These are phyloP conservation scores for Meloidogyne floridensis DNA, from an alignment of 1,140 invertebrate species.

Conservation along the genomic window DNA sequence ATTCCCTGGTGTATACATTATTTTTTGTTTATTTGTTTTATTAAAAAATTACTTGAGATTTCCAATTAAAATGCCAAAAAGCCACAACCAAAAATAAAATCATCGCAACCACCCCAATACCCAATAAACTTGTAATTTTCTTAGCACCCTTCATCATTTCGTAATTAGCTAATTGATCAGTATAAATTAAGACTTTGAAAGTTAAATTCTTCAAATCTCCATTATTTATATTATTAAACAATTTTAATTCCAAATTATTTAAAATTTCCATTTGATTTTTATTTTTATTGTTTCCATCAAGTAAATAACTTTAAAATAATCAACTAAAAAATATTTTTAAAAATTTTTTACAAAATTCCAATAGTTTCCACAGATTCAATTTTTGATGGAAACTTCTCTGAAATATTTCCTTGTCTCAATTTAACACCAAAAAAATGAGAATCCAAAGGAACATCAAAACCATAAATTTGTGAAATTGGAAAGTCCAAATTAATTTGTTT, in stretches of 20 bases:
- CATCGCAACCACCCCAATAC: constrained; percentile 43
- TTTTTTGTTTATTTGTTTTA: no score
- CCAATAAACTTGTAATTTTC: constrained; percentile 36
- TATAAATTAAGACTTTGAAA: not conserved
- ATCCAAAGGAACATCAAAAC: constrained; percentile 37
- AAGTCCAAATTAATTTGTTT: constrained; percentile 38
- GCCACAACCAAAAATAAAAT: constrained; percentile 43
- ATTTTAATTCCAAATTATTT: not conserved
- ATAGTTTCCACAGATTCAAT: not conserved
- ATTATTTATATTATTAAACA: not conserved
- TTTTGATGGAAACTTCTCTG: not conserved
- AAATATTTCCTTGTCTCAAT: constrained; percentile 15
- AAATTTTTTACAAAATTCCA: not conserved
- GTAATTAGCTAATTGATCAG: constrained; percentile 43
- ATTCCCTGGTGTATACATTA: no score
- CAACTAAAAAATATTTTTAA: no score
- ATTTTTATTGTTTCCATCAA: not conserved
- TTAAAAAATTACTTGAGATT: constrained; percentile 21
- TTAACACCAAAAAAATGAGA: constrained; percentile 48
- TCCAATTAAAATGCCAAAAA: constrained; percentile 35
- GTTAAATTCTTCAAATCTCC: not conserved
- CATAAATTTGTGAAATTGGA: constrained; percentile 43
- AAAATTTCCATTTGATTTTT: not conserved
- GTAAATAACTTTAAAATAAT: not conserved
- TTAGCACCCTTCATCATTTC: constrained; percentile 47